Evolutionary conservation across 2,113 vertebrate genomes (phyloP).

Genomic region (Camelus dromedarius): DNA sequence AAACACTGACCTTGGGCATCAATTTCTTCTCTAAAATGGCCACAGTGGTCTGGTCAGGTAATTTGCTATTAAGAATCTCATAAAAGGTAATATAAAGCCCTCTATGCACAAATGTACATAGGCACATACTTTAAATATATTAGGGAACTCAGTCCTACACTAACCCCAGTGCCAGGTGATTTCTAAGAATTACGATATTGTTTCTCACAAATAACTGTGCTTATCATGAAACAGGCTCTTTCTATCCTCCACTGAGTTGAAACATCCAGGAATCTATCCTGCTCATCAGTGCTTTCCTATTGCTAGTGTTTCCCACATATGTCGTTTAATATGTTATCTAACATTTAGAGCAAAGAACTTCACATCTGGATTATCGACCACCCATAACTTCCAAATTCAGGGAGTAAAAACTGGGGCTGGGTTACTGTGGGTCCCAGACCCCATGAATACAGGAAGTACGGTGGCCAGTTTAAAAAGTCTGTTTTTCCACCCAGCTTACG

Average conservation of each 20-base stretch:
- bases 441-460: background rate
- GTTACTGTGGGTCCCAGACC: background rate
- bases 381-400: background rate
- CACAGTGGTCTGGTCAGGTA: background rate
- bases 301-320: background rate
- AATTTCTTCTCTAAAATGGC: background rate
- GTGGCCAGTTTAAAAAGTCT: background rate
- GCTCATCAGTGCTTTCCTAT: background rate
- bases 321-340: background rate
- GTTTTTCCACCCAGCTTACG: constrained; percentile 44
- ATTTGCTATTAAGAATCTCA: background rate
- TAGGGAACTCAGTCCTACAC: background rate
- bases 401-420: background rate
- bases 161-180: background rate
- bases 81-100: background rate
- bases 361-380: background rate
- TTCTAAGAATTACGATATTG: background rate
- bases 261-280: background rate
- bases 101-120: background rate
- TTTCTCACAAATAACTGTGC: background rate
- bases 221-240: background rate
- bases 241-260: background rate
- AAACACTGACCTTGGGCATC: background rate
- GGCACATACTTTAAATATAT: background rate
- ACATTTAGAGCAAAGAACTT: constrained; percentile 6